Base-by-base conservation (phyloP, 2,113 vertebrate genomes). In the Sceloporus tristichus region DNA sequence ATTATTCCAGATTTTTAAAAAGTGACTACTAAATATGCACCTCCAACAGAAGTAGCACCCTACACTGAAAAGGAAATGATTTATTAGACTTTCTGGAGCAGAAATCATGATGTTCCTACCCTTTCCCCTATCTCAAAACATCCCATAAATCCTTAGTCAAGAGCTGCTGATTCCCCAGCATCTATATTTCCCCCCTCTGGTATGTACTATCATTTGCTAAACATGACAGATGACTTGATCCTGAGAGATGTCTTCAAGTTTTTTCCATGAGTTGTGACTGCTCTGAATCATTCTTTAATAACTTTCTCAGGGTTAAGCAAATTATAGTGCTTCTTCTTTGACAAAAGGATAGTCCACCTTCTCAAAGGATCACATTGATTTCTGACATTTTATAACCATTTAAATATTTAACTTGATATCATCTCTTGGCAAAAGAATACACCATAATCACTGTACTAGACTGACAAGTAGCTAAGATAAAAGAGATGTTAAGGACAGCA, bases 301-400 rank as follows among this genome's bases (percentile, higher is more conserved):
- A 85, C 71, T 81, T 88, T 38, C n/a, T 86, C 65, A 82, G 29
- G 27, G 75, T 84, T 90, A 84, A 86, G 91, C 27, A 89, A 87
- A 82, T 4, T 11, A 18, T 0, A 9, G 5, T 48, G 59, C 53
- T 76, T 84, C 38, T 79, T 83, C 53, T 79, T 75, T 83, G 89
- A 84, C 0, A 70, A 42, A 48, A 54, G 10, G 7, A 86, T 25
- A 66, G 42, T 25, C 68, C 83, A 42, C 8, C 27, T 70, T 9
- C 25, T 81, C 34, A 13, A 92, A 81, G 18, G 70, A 66, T 77
- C 68, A 34, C 34, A 9, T 0, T 79, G 23, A 56, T 38, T 76
- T 71, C 53, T 78, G 73, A 3, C 0, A 59, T 82, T 90, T 91
- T 79, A 86, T 54, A 34, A 27, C 53, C 18, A 29, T 34, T 71